Evolutionary conservation across 2,113 vertebrate species (phyloP).

Genomic region (Falco punctatus): DNA sequence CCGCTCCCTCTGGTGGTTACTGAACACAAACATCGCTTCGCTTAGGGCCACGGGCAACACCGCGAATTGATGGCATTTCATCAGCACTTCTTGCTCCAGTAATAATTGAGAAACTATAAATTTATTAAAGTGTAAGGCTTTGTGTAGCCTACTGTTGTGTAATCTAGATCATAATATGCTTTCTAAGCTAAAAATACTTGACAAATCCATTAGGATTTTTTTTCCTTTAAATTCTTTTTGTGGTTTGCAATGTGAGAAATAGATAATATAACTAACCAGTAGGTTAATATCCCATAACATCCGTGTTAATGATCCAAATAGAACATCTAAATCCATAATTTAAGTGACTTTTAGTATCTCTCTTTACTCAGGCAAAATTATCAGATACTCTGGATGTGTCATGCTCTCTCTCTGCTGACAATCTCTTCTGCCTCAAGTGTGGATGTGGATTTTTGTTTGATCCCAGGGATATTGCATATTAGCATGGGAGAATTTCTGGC

Average conservation of each 20-base stretch:
- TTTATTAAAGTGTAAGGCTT: background rate
- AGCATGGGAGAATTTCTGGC: background rate
- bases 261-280: background rate
- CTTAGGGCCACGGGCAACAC: accelerated
- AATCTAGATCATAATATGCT: background rate
- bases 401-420: background rate
- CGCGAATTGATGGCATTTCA: accelerated
- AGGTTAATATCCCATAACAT: background rate
- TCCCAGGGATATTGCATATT: background rate
- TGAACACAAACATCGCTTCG: accelerated
- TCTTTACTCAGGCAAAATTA: background rate
- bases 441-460: background rate
- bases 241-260: background rate
- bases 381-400: background rate
- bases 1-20: constrained; percentile 8
- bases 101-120: background rate
- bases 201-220: background rate
- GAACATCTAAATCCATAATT: background rate
- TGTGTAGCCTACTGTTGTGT: background rate
- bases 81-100: background rate
- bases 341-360: background rate
- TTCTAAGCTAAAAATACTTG: background rate
- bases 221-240: background rate
- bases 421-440: background rate
- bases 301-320: background rate